These are phyloP conservation scores for Neotoxoptera formosana DNA, from an alignment of 1,140 invertebrate species.

Conservation along the genomic window DNA sequence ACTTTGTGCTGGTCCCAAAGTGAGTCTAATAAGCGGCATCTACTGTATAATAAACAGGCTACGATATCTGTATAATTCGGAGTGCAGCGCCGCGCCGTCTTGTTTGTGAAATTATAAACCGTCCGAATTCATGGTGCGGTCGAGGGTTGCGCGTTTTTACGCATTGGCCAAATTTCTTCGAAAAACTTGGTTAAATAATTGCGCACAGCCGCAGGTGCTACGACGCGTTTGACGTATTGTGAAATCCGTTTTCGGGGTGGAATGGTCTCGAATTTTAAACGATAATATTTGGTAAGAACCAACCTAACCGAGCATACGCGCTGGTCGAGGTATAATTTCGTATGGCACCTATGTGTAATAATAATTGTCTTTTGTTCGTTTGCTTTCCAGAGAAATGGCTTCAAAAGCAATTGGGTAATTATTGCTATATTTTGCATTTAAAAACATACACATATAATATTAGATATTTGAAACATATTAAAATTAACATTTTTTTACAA, in stretches of 20 bases:
- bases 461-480: too few relatives aligned
- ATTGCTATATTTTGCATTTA: too few relatives aligned
- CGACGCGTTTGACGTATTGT: not conserved
- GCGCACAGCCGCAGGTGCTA: not conserved
- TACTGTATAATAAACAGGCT: too few relatives aligned
- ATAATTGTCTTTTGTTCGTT: too few relatives aligned
- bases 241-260: not conserved
- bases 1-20: too few relatives aligned
- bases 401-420: too few relatives aligned
- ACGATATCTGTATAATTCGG: not conserved
- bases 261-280: not conserved
- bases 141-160: not conserved
- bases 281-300: not conserved
- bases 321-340: not conserved
- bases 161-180: not conserved
- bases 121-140: not conserved
- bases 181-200: not conserved
- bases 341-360: not conserved
- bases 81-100: not conserved
- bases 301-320: not conserved
- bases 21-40: too few relatives aligned
- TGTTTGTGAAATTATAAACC: not conserved
- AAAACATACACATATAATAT: too few relatives aligned
- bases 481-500: too few relatives aligned
- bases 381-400: too few relatives aligned